Evolutionary conservation across 2,113 vertebrate genomes (phyloP), one percentile per base, ranked within the genome.

Genomic region (Galbula dea): DNA sequence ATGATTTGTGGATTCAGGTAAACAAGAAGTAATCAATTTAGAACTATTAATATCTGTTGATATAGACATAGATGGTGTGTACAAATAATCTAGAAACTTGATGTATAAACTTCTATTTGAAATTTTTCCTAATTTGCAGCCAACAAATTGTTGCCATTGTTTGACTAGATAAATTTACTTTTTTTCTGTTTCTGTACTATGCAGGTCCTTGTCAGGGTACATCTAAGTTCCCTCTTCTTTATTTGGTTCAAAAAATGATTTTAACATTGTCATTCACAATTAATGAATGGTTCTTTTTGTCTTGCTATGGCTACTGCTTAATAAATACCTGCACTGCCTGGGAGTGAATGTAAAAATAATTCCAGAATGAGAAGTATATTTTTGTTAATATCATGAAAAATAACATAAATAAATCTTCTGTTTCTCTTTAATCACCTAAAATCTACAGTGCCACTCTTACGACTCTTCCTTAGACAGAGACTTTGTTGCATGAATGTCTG

Each of bases 1-100:
- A 48, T 49, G 34, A 94, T 91, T 94, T 92, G 59, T 94, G 49
- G 7, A 89, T 95, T 90, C 83, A 69, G 57, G 27, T 92, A 57
- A 97, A 72, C 29, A 52, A 73, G 39, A 52, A 83, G 54, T 92
- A 90, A 86, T 81, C 96, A 37, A 74, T 89, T 52, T 86, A 80
- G 10, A 88, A 87, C 93, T 52, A 17, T 16, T n/a, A 30, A 11
- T 39, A 18, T 54, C 67, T 78, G 10, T 54, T 91, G 46, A 8
- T 72, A 52, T 22, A 67, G 12, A 5, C 41, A 52, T 19, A 85
- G 15, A 54, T 58, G 23, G 20, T 83, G 15, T 73, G 23, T 67
- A 43, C 0, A 3, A 51, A 13, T 58, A 45, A 43, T 34, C 43
- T 49, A 39, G 65, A 68, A 41, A 62, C 11, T 41, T 52, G 12